Evolutionary conservation across 35 echinoderm and acorn worm species (phyloP).

Genomic region (Anneissia japonica): DNA sequence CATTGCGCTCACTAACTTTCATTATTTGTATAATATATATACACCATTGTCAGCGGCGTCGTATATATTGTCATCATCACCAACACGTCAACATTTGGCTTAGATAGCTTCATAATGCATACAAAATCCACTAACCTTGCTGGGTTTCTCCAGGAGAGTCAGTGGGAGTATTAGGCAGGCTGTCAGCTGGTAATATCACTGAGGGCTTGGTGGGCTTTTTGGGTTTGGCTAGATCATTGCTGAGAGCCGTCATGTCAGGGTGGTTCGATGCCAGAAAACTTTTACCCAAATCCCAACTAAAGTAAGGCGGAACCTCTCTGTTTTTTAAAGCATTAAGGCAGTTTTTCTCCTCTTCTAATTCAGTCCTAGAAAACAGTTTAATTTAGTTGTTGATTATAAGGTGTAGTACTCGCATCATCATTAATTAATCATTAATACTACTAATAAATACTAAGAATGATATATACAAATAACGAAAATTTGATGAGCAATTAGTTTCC

Average conservation of each 20-base stretch:
- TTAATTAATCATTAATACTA: too few species aligned
- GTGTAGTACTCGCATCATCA: too few species aligned
- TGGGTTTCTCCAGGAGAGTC: background rate
- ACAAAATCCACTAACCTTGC: background rate
- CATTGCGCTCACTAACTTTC: too few species aligned
- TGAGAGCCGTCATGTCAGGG: slow-evolving; percentile 87
- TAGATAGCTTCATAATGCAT: background rate
- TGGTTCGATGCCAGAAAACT: slow-evolving; percentile 30
- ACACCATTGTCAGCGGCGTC: too few species aligned
- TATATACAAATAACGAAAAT: too few species aligned
- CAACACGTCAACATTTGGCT: too few species aligned
- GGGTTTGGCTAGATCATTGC: slow-evolving; percentile 61
- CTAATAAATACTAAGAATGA: too few species aligned
- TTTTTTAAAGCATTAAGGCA: slow-evolving; percentile 62
- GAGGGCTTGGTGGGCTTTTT: slow-evolving; percentile 32
- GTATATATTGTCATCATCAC: too few species aligned
- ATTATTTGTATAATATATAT: too few species aligned
- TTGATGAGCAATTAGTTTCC: too few species aligned
- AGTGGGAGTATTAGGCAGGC: slow-evolving; percentile 73
- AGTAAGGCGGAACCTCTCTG: slow-evolving; percentile 75
- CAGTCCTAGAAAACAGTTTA: slow-evolving; percentile 36
- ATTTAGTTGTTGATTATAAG: too few species aligned
- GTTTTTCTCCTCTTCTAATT: slow-evolving; percentile 55
- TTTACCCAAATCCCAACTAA: slow-evolving; percentile 69
- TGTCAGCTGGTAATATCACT: slow-evolving; percentile 10